Evolutionary conservation across 2,797 vertebrate genomes (phyloP), one percentile per base, ranked within the genome.

Genomic region (Eurystomus glaucurus): DNA sequence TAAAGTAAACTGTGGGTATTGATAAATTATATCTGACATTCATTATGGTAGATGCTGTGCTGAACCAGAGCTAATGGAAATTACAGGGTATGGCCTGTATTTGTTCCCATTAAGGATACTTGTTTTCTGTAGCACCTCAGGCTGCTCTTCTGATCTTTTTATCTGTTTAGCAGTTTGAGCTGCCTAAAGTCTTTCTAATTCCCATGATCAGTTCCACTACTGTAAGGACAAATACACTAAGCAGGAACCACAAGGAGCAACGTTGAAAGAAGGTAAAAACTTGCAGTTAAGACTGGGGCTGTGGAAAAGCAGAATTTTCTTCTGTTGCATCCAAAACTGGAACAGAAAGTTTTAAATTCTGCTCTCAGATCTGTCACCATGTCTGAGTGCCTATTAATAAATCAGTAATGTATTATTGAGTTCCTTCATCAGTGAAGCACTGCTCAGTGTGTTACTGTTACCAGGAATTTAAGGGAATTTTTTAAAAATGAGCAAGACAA

Each of bases 21-120:
- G 61, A 81, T 88, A 88, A 91, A 92, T 88, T 93, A 75, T 31
- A 85, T 84, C 62, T 88, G 90, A 90, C 85, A 84, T 91, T 88
- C 84, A 70, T 94, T 86, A 84, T 60, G 28, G 60, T 70, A 33
- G 60, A 83, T 88, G 70, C 61, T 90, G 48, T 54, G 29, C 71
- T 86, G 57, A 84, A 23, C 61, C 14, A 70, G 57, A 80, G 55
- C n/a, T 92, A 89, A 91, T 83, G 82, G 88, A 90, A 83, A 94
- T 90, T 76, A 76, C 6, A 54, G 66, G 22, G 5, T 57, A 46
- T 26, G 48, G 39, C 21, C 74, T 65, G 37, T 68, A 57, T 90
- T 90, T 92, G 18, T 78, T 93, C 37, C 72, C 58, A 50, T 90
- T 88, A 86, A 61, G 21, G 55, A 26, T 54, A 41, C 46, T 88